These are phyloP conservation scores for Lithobius niger DNA, from an alignment of 1,140 invertebrate genomes.

Conservation along the genomic window DNA sequence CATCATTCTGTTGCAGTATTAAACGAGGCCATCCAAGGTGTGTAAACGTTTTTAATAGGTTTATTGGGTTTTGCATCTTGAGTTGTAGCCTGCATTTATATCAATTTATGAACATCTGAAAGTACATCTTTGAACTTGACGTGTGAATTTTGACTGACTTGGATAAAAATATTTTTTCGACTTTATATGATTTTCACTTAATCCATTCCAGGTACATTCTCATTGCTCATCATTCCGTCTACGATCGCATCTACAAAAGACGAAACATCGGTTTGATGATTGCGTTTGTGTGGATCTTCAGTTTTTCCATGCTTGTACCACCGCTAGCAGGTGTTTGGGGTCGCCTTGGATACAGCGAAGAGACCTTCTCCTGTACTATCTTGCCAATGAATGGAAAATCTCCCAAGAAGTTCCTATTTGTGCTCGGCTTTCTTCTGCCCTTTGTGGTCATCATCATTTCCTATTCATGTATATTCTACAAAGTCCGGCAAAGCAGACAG, in stretches of 20 bases:
- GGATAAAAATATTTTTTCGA: too few relatives aligned
- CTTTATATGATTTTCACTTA: not conserved
- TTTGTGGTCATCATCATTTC: constrained; percentile 66
- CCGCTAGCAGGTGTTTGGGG: constrained; percentile 70
- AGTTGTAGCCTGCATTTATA: too few relatives aligned
- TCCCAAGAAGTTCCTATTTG: constrained; percentile 71
- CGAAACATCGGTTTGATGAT: constrained; percentile 57
- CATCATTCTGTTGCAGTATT: too few relatives aligned
- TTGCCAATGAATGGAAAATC: constrained; percentile 49
- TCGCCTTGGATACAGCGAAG: constrained; percentile 53
- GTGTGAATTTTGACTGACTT: not conserved
- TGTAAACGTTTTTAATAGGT: too few relatives aligned
- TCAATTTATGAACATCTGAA: too few relatives aligned
- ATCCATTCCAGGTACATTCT: constrained; percentile 54
- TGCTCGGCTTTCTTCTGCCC: constrained; percentile 64
- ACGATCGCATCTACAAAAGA: constrained; percentile 55
- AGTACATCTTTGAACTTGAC: too few relatives aligned
- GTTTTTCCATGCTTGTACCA: constrained; percentile 49
- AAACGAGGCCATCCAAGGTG: too few relatives aligned
- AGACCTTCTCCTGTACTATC: constrained; percentile 74
- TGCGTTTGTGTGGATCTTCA: constrained; percentile 56
- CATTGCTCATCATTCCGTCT: constrained; percentile 59
- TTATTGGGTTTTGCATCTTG: too few relatives aligned
- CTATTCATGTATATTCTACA: constrained; percentile 72
- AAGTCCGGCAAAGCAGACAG: constrained; percentile 35